Evolutionary conservation across 1,140 invertebrate species (phyloP).

Genomic region (Schlechtendalia chinensis): DNA sequence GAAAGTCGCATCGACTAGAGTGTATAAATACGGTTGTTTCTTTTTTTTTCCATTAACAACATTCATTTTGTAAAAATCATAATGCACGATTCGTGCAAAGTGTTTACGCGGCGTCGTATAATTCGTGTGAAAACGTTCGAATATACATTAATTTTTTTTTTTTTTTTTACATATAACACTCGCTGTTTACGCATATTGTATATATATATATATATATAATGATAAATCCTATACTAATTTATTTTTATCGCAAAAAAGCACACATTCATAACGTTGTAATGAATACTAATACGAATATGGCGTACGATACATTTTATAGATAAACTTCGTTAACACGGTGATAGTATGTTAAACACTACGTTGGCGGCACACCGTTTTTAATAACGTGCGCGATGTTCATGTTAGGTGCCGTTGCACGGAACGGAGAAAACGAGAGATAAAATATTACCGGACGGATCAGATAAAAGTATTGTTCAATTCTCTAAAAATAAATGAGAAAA

Average conservation of each 20-base stretch:
- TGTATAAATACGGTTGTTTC: too few species aligned
- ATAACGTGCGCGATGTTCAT: neutral
- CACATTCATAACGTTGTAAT: neutral
- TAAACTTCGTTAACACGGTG: neutral
- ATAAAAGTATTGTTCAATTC: constrained; percentile 36
- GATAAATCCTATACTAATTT: constrained; percentile 20
- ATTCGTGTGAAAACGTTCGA: too few species aligned
- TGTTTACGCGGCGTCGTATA: too few species aligned
- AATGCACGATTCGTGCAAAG: too few species aligned
- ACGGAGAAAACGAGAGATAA: constrained; percentile 19
- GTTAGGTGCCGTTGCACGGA: neutral
- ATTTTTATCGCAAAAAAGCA: neutral
- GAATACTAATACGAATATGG: neutral
- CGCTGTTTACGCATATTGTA: too few species aligned
- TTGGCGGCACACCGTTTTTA: neutral
- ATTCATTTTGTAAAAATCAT: too few species aligned
- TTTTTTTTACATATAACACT: neutral
- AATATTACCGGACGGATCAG: constrained; percentile 20
- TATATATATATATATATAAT: too few species aligned
- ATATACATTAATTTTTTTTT: too few species aligned
- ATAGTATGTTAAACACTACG: neutral
- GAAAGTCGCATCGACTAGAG: too few species aligned
- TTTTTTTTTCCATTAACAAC: too few species aligned
- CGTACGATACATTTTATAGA: neutral
- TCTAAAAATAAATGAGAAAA: constrained; percentile 32